phyloP scores from a whole-genome alignment of 2,888 invertebrate genomes.

The Amphiduros pacificus region DNA sequence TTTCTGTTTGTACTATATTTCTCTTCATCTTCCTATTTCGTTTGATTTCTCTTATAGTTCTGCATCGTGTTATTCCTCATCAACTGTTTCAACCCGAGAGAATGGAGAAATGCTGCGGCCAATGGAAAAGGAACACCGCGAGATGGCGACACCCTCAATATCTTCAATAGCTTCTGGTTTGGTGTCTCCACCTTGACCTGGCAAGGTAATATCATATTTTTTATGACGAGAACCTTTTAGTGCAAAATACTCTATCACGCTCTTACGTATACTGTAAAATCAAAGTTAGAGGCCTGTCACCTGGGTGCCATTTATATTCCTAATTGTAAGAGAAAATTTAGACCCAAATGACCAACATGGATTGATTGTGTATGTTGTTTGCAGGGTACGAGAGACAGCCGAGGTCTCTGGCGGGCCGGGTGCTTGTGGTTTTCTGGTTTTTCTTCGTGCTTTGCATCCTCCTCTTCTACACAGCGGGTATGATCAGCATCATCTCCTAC shows the following conservation, averaged over 20 bases:
- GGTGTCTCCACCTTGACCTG: neutral
- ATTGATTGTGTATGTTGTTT: no score
- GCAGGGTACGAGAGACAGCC: conserved; percentile 33
- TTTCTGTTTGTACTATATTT: no score
- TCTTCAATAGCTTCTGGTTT: neutral
- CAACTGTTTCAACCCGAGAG: neutral
- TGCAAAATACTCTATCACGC: no score
- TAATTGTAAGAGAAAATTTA: no score
- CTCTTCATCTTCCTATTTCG: neutral
- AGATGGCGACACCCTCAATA: neutral
- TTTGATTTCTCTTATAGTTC: neutral
- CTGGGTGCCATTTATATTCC: no score
- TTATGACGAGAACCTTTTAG: no score
- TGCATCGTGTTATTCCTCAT: neutral
- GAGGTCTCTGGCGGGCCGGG: conserved; percentile 40
- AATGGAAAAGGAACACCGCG: neutral
- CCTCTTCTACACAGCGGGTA: conserved; percentile 40
- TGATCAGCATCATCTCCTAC: conserved; percentile 44
- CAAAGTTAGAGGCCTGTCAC: no score
- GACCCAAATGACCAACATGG: no score
- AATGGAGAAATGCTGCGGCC: neutral
- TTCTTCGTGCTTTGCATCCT: conserved; percentile 40
- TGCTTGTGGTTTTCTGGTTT: conserved; percentile 44
- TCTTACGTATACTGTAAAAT: no score
- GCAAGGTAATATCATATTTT: no score